Evolutionary conservation across 2,797 vertebrate genomes (phyloP), one percentile per base, ranked within the genome.

Genomic region (Hapalemur alaotrensis): DNA sequence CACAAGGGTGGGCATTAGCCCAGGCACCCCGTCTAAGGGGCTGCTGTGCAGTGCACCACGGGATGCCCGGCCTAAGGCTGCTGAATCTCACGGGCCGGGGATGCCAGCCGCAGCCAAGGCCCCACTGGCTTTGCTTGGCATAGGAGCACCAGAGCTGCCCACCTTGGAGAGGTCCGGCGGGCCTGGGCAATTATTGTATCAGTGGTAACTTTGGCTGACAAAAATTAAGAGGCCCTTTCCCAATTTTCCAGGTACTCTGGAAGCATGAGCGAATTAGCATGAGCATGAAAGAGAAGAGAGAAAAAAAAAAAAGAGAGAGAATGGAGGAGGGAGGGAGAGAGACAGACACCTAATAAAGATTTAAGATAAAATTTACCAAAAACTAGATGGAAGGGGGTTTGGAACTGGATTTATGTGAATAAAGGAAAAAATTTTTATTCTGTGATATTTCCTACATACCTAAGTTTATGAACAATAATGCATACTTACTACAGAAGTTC

Each of bases 381-480:
- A 86, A 70, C 12, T 76, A 63, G 54, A 76, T 67, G 22, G 70
- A 85, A 84, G 28, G 30, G 15, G 22, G 7, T 15, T 93, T 89
- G 9, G 75, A 88, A 73, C 43, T 69, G 4, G 59, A 78, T 85
- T 89, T 82, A 87, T 76, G 63, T 76, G 78, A 93, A 89, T 93
- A 54, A 95, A 96, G 30, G 38, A 92, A 59, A 35, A 93, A 63
- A 22, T 41, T 46, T 41, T 81, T 81, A 59, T 80, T 20, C 84
- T 20, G 32, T 61, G 63, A 28, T 11, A 57, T 89, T 96, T 91
- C 46, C 35, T 80, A 50, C 35, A 52, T 43, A 14, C 30, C 69
- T 72, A 89, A 32, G 30, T 76, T 91, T 85, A 80, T 59, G 61
- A 73, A n/a, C 14, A 86, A n/a, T 70, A 57, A 90, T 73, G 61